These are phyloP conservation scores for Tragelaphus scriptus DNA, from an alignment of 2,113 vertebrate genomes.

Conservation along the genomic window DNA sequence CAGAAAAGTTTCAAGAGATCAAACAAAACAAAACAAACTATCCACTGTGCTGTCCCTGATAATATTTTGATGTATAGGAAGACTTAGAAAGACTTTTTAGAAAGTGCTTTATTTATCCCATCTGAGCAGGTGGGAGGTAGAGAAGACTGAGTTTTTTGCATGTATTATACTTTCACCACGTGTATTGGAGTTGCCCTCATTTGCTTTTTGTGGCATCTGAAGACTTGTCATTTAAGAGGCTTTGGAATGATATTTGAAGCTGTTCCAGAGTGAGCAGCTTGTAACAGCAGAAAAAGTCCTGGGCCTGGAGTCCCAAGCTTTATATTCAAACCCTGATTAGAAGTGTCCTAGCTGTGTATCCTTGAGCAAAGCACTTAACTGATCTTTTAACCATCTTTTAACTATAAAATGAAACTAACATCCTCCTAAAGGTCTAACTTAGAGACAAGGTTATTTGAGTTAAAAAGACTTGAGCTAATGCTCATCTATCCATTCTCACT, in stretches of 20 bases:
- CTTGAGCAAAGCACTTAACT: not conserved
- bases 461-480: not conserved
- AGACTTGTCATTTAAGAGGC: not conserved
- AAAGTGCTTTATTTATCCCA: not conserved
- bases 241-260: not conserved
- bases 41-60: too few relatives aligned
- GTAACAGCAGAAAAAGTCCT: not conserved
- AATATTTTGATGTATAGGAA: not conserved
- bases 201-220: not conserved
- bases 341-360: not conserved
- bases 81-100: not conserved
- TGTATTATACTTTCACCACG: rapidly evolving
- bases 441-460: not conserved
- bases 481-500: not conserved
- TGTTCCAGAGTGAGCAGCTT: not conserved
- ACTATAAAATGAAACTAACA: not conserved
- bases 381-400: not conserved
- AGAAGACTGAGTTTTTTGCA: too few relatives aligned
- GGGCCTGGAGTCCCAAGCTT: not conserved
- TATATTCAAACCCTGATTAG: not conserved
- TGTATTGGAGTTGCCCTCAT: not conserved
- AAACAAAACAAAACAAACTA: not conserved
- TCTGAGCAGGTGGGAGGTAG: not conserved
- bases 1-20: not conserved
- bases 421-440: not conserved